phyloP scores from a whole-genome alignment of 2,797 vertebrate species.

The Gallinago stenura region DNA sequence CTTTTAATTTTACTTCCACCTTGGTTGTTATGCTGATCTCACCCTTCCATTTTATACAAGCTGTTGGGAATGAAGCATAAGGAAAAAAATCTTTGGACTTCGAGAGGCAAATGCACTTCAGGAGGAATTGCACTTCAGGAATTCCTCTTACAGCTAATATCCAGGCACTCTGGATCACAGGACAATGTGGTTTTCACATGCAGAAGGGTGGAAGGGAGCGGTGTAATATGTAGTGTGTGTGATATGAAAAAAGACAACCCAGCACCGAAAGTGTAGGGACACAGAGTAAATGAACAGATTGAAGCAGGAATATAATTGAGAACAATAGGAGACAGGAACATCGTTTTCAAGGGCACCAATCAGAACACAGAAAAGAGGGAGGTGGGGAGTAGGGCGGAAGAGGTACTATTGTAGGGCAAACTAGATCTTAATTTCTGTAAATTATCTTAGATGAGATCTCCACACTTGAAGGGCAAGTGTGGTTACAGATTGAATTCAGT shows the following conservation, averaged over 20 bases:
- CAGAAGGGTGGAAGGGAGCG: neutral
- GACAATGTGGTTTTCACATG: neutral
- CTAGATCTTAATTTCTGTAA: neutral
- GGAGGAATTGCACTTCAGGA: neutral
- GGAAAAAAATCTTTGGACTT: neutral
- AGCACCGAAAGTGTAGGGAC: neutral
- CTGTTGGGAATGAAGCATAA: neutral
- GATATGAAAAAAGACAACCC: neutral
- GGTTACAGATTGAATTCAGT: neutral
- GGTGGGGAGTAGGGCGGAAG: too few relatives aligned
- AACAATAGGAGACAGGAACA: neutral
- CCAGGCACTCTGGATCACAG: neutral
- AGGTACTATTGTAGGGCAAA: neutral
- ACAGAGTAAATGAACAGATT: neutral
- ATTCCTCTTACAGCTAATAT: neutral
- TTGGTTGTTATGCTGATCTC: neutral
- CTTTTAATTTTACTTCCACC: neutral
- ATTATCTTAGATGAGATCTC: neutral
- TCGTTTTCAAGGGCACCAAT: neutral
- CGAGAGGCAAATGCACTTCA: neutral
- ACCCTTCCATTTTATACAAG: neutral
- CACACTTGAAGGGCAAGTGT: neutral
- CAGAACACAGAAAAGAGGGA: neutral
- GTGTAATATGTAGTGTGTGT: fast-evolving
- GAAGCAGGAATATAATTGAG: neutral